Conservation (phyloP, 2,113 vertebrate genomes). For the Ictidomys tridecemlineatus region DNA sequence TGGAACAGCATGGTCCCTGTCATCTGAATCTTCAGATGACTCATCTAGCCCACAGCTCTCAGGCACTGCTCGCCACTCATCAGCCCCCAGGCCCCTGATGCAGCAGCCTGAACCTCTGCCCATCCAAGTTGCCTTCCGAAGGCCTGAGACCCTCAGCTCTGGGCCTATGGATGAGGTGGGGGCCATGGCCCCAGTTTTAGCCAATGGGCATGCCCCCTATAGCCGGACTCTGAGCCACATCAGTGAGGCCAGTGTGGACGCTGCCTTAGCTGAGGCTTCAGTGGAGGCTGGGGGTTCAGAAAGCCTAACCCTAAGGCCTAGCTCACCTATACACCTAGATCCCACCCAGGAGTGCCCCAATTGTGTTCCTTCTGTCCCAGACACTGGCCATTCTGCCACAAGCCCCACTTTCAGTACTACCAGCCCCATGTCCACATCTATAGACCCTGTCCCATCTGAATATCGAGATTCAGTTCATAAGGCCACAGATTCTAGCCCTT, state of each 20-base stretch:
- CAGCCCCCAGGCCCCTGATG: constrained; percentile 89
- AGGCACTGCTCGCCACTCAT: constrained; percentile 85
- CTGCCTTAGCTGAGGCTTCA: constrained; percentile 81
- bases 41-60: constrained; percentile 96
- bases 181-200: constrained; percentile 79
- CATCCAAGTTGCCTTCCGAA: constrained; percentile 92
- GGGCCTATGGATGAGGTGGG: constrained; percentile 71
- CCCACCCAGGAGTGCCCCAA: constrained; percentile 36
- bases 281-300: constrained; percentile 68
- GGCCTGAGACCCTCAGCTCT: constrained; percentile 84
- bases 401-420: background rate
- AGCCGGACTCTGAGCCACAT: constrained; percentile 97
- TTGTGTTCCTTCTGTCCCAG: constrained; percentile 9
- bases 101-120: constrained; percentile 89
- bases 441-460: background rate
- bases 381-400: background rate
- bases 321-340: background rate
- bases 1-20: constrained; percentile 95
- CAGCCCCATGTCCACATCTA: background rate
- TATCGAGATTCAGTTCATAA: background rate
- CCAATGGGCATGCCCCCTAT: constrained; percentile 89
- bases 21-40: constrained; percentile 96
- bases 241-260: constrained; percentile 94
- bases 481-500: constrained; percentile 17
- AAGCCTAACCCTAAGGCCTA: constrained; percentile 24